Evolutionary conservation across 2,113 vertebrate species (phyloP).

Genomic region (Cynopterus brachyotis): DNA sequence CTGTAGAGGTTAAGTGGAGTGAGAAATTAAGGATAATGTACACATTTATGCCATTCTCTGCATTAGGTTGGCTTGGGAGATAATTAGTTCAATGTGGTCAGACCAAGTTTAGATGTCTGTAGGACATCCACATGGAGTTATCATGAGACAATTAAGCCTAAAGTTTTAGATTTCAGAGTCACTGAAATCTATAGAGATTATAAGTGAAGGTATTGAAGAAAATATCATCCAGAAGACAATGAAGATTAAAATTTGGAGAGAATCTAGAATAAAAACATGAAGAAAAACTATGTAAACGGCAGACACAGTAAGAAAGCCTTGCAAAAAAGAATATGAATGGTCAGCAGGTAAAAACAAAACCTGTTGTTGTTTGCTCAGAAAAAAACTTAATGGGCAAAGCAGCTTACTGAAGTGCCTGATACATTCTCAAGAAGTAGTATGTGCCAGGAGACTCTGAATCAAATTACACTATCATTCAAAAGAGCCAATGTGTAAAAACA

Average conservation of each 20-base stretch:
- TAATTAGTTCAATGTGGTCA: neutral
- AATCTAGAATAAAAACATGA: constrained; percentile 1
- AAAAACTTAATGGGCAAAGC: neutral
- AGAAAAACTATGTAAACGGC: neutral
- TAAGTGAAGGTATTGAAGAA: neutral
- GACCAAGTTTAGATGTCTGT: neutral
- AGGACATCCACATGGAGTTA: neutral
- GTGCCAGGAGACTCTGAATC: constrained; percentile 52
- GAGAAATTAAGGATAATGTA: neutral
- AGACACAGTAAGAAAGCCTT: neutral
- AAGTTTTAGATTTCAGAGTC: neutral
- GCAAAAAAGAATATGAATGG: neutral
- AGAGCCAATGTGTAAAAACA: constrained; percentile 71
- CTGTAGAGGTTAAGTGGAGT: neutral
- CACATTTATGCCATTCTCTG: neutral
- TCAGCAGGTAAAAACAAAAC: neutral
- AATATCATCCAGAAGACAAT: neutral
- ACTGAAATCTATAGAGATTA: neutral
- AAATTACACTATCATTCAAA: constrained; percentile 67
- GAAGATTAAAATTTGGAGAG: neutral
- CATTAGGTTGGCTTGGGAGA: neutral
- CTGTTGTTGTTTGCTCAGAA: constrained; percentile 3
- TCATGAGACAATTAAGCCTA: neutral
- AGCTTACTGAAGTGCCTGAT: constrained; percentile 21
- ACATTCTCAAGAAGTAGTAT: constrained; percentile 47